Percentiles rank a stretch among this genome's conserved stretches.
Evolutionary conservation across 2,888 invertebrate genomes (phyloP).

Genomic region (Argyra leucocephala): DNA sequence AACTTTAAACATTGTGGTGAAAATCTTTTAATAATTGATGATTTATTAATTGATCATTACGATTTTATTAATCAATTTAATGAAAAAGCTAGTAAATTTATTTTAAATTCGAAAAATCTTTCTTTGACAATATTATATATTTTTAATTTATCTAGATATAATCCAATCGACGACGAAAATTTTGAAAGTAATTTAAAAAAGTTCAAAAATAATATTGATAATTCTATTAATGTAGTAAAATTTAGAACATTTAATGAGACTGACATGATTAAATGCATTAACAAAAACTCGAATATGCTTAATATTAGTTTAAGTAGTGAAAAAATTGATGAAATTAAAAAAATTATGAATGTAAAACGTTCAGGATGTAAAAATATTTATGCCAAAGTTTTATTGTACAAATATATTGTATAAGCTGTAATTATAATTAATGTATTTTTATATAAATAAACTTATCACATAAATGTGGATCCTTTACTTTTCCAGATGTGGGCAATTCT

Average conservation of each 20-base stretch:
- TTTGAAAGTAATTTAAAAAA: constrained; percentile 19
- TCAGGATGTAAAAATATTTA: constrained; percentile 38
- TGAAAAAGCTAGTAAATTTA: constrained; percentile 16
- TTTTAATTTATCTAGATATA: constrained; percentile 29
- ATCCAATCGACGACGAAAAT: constrained; percentile 23
- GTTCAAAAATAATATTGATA: constrained; percentile 14
- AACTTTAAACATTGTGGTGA: constrained; percentile 34
- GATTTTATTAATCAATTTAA: constrained; percentile 29
- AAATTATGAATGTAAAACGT: constrained; percentile 26
- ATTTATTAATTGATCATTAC: constrained; percentile 28
- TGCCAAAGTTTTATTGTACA: constrained; percentile 33
- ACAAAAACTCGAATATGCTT: constrained; percentile 27
- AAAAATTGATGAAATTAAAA: constrained; percentile 29
- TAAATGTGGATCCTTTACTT: no score
- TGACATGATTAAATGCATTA: constrained; percentile 33
- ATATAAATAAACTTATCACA: no score
- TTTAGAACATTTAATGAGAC: constrained; percentile 28
- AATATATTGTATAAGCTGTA: neutral
- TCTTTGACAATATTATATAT: constrained; percentile 32
- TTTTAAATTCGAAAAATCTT: constrained; percentile 8
- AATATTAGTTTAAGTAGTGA: constrained; percentile 25
- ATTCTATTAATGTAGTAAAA: constrained; percentile 26
- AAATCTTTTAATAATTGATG: constrained; percentile 38
- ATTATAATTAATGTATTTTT: no score
- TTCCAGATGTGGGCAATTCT: no score